A percentile compares a stretch with the other conserved stretches of the same genome.
phyloP scores from a whole-genome alignment of 2,888 invertebrate species.

The Rosalia funebris region DNA sequence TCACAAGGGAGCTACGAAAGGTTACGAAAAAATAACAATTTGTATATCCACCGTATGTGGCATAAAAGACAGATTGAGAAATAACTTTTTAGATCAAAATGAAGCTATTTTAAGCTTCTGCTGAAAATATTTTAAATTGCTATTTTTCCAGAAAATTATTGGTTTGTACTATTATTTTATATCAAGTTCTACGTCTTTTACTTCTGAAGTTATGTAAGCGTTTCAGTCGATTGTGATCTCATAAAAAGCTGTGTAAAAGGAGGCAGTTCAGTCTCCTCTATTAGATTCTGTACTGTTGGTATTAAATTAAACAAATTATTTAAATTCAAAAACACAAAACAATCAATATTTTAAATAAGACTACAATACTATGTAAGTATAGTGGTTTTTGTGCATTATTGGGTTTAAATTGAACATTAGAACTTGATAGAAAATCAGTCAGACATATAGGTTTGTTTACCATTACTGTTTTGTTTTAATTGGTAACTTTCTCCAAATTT shows the following conservation, averaged over 20 bases:
- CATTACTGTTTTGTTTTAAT: constrained; percentile 5
- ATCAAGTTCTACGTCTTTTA: neutral
- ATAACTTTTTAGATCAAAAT: too few species aligned
- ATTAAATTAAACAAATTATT: neutral
- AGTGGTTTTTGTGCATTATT: neutral
- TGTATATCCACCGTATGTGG: too few species aligned
- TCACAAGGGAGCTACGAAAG: too few species aligned
- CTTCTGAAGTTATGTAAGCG: neutral
- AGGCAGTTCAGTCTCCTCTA: neutral
- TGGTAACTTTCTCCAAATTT: constrained; percentile 1
- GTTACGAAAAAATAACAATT: too few species aligned
- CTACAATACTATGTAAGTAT: neutral
- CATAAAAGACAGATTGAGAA: too few species aligned
- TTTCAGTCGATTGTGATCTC: neutral
- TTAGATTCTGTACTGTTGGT: neutral
- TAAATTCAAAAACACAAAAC: neutral
- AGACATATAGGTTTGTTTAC: constrained; percentile 6
- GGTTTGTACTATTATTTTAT: neutral
- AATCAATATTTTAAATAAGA: neutral
- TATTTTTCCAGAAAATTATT: too few species aligned
- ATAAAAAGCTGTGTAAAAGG: too few species aligned
- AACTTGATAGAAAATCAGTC: neutral
- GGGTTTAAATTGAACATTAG: neutral
- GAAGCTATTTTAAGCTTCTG: too few species aligned
- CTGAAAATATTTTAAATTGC: too few species aligned